Conservation (phyloP, 2,113 vertebrate species). For the Tichodroma muraria region DNA sequence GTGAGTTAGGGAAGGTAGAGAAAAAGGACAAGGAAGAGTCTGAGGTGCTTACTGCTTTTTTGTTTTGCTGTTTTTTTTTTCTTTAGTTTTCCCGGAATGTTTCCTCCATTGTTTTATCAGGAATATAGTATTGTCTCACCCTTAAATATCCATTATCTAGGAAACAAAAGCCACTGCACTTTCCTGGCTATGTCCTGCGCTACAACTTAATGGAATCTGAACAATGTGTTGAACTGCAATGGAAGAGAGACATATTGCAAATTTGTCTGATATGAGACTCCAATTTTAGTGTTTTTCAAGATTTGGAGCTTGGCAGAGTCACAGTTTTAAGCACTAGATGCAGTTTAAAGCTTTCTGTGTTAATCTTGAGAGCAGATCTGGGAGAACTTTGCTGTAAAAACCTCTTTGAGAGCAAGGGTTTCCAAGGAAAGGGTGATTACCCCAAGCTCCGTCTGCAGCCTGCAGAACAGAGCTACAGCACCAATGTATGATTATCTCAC, state of each 20-base stretch:
- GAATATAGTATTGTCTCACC: neutral
- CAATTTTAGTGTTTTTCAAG: neutral
- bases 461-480: neutral
- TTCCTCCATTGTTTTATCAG: neutral
- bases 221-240: neutral
- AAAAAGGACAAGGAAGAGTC: neutral
- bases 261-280: neutral
- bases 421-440: neutral
- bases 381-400: neutral
- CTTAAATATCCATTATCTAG: neutral
- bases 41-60: neutral
- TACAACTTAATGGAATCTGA: neutral
- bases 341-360: neutral
- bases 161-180: neutral
- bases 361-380: neutral
- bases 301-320: neutral
- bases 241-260: neutral
- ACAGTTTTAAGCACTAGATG: neutral
- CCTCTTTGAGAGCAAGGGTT: neutral
- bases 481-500: neutral
- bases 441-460: neutral
- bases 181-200: neutral
- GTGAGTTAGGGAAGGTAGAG: neutral
- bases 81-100: neutral
- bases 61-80: too few relatives aligned